phyloP scores from a whole-genome alignment of 2,797 vertebrate species.

The Ctenosaura bakeri region DNA sequence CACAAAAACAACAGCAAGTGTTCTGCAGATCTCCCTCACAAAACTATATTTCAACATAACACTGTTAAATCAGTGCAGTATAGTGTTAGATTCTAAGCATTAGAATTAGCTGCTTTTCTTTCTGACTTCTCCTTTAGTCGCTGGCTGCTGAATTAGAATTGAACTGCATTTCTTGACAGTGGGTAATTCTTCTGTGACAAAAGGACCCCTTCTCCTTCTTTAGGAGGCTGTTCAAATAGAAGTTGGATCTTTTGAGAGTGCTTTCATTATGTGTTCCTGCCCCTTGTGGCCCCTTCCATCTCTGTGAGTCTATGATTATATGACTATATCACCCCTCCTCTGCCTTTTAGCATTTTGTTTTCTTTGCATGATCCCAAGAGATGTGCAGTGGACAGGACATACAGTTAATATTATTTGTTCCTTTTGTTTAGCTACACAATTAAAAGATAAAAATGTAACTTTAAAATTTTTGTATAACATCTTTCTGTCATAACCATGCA shows the following conservation, averaged over 20 bases:
- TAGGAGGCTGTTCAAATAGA: not conserved
- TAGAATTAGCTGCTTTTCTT: slow-evolving; percentile 3
- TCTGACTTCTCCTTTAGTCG: not conserved
- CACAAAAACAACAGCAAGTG: no score
- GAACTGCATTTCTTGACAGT: not conserved
- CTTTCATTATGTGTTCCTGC: no score
- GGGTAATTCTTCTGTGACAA: not conserved
- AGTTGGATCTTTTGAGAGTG: not conserved
- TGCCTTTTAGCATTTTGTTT: not conserved
- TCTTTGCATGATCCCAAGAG: not conserved
- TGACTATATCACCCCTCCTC: no score
- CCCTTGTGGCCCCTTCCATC: no score
- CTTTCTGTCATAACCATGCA: not conserved
- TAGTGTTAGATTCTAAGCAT: not conserved
- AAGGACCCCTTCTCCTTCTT: not conserved
- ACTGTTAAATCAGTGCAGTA: not conserved
- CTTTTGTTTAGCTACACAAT: not conserved
- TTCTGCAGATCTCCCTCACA: not conserved
- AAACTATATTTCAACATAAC: not conserved
- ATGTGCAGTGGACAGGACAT: not conserved
- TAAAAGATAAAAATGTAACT: not conserved
- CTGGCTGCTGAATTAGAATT: not conserved
- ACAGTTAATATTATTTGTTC: not conserved
- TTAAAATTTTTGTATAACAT: not conserved
- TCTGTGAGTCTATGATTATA: no score